Evolutionary conservation across 2,888 invertebrate genomes (phyloP).

Genomic region (Mamestra brassicae): DNA sequence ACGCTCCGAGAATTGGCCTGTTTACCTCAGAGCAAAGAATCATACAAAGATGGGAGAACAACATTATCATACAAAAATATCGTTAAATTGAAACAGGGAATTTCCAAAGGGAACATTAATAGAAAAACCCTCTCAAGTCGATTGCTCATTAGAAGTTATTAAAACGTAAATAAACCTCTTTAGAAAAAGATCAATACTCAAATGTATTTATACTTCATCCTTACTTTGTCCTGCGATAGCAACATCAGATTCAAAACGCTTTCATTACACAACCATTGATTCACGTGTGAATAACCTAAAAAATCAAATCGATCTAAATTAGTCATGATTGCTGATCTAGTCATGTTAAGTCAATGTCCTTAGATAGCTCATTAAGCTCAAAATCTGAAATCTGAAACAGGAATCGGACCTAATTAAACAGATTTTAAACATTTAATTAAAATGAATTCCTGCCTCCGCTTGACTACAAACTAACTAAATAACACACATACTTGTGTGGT

Average conservation of each 20-base stretch:
- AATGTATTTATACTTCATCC: neutral
- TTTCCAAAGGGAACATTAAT: neutral
- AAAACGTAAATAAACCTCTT: constrained; percentile 2
- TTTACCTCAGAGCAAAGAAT: too few relatives aligned
- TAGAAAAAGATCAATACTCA: neutral
- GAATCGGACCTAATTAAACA: neutral
- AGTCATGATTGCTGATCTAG: neutral
- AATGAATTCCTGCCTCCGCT: constrained; percentile 1
- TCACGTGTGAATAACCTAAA: constrained; percentile 11
- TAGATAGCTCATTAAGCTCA: neutral
- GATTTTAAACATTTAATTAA: constrained; percentile 16
- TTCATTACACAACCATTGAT: neutral
- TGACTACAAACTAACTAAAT: constrained; percentile 17
- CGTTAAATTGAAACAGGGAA: neutral
- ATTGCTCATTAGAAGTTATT: constrained; percentile 6
- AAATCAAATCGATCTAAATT: constrained; percentile 11
- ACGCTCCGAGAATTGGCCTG: too few relatives aligned
- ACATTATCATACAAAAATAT: neutral
- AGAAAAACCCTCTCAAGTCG: neutral
- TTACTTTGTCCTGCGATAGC: neutral
- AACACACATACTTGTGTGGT: constrained; percentile 31
- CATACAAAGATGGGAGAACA: too few relatives aligned
- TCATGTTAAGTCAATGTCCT: neutral
- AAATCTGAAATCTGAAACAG: neutral
- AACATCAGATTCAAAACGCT: neutral